These are phyloP conservation scores for Geodia barretti DNA, from an alignment of 37 sponge, comb jelly and placozoan genomes.

Conservation along the genomic window DNA sequence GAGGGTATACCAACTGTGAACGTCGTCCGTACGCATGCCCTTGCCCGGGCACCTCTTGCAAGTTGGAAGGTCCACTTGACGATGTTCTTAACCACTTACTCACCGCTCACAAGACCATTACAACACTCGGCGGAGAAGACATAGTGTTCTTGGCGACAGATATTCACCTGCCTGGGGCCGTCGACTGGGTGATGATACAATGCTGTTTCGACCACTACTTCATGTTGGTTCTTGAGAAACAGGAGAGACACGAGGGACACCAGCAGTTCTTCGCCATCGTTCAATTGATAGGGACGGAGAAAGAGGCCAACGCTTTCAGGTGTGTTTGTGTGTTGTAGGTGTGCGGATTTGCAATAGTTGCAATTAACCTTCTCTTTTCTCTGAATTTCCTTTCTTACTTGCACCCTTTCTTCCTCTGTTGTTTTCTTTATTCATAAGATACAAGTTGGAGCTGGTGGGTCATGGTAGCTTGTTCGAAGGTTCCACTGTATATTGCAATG, in stretches of 20 bases:
- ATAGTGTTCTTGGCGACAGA: conserved; percentile 99
- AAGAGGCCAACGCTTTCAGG: conserved; percentile 83
- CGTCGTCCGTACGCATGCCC: conserved; percentile 94
- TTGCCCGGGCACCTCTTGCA: conserved; percentile 92
- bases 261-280: conserved; percentile 98
- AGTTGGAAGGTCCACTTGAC: conserved; percentile 85
- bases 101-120: conserved; percentile 88
- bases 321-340: too few relatives aligned
- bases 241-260: conserved; percentile 84
- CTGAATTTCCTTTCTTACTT: too few relatives aligned
- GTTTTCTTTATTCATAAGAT: conserved; percentile 10
- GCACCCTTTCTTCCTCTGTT: not conserved
- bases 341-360: too few relatives aligned
- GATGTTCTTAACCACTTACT: conserved; percentile 81
- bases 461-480: conserved; percentile 76
- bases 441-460: conserved; percentile 74
- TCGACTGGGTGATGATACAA: conserved; percentile 99
- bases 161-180: conserved; percentile 89
- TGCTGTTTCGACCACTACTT: conserved; percentile 90
- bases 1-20: too few relatives aligned
- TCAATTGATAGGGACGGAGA: conserved; percentile 90
- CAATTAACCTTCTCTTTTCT: too few relatives aligned
- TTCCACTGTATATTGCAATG: too few relatives aligned
- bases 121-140: conserved; percentile 93
- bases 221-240: conserved; percentile 95